phyloP scores from a whole-genome alignment of 2,888 invertebrate genomes.

The Diplazon laetatorius region DNA sequence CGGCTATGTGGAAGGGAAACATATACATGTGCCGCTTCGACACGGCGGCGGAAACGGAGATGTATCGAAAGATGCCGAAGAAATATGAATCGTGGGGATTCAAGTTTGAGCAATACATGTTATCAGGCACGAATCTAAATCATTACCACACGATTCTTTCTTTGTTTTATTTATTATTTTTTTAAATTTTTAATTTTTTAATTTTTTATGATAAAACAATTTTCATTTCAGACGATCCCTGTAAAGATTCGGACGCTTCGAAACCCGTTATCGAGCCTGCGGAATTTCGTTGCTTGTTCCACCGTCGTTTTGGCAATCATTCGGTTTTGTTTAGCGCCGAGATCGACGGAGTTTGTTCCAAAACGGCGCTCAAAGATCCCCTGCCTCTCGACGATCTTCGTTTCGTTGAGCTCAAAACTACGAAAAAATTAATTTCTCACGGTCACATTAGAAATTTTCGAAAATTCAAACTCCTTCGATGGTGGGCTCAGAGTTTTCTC shows the following conservation, averaged over 20 bases:
- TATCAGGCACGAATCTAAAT: slow-evolving; percentile 84
- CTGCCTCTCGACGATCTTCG: slow-evolving; percentile 77
- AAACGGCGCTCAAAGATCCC: slow-evolving; percentile 67
- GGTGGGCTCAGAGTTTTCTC: slow-evolving; percentile 92
- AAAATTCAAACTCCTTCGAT: slow-evolving; percentile 84
- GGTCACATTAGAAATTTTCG: slow-evolving; percentile 85
- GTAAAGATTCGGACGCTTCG: slow-evolving; percentile 83
- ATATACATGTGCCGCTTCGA: slow-evolving; percentile 87
- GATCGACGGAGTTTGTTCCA: slow-evolving; percentile 86
- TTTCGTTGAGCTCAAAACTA: slow-evolving; percentile 90
- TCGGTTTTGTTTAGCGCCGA: slow-evolving; percentile 89
- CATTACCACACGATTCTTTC: neutral
- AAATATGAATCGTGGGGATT: slow-evolving; percentile 87
- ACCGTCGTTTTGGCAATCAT: slow-evolving; percentile 85
- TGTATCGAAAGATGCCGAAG: slow-evolving; percentile 77
- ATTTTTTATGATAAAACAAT: too few species aligned
- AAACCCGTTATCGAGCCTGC: slow-evolving; percentile 86
- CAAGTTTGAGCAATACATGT: slow-evolving; percentile 90
- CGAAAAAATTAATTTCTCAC: slow-evolving; percentile 83
- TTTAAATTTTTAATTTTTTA: too few species aligned
- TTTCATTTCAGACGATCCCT: slow-evolving; percentile 82
- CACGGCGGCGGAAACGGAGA: slow-evolving; percentile 84
- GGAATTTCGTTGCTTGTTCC: slow-evolving; percentile 87
- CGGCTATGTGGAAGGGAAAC: slow-evolving; percentile 85
- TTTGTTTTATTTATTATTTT: neutral